phyloP scores from a whole-genome alignment of 2,888 invertebrate species.

The Nycteola revayana region DNA sequence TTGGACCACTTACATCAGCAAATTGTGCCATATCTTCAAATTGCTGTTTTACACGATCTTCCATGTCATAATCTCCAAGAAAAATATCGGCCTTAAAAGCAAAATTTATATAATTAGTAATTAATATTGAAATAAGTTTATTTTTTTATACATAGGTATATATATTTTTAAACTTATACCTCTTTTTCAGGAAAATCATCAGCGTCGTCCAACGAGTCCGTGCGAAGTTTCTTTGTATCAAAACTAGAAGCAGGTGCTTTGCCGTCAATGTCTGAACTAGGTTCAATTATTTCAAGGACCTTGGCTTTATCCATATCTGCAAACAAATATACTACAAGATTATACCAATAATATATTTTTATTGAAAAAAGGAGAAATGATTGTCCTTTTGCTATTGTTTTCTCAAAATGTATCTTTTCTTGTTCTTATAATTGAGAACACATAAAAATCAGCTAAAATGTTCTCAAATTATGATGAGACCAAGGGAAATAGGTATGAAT shows the following conservation, averaged over 20 bases:
- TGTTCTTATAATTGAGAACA: too few relatives aligned
- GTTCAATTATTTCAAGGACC: constrained; percentile 78
- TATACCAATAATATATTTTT: too few relatives aligned
- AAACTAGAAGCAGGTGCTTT: constrained; percentile 64
- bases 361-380: too few relatives aligned
- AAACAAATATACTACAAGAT: constrained; percentile 18
- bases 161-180: constrained; percentile 37
- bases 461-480: too few relatives aligned
- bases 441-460: too few relatives aligned
- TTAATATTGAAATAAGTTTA: not conserved
- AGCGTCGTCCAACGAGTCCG: constrained; percentile 77
- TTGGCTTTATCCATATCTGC: constrained; percentile 79
- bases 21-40: constrained; percentile 27
- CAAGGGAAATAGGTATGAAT: too few relatives aligned
- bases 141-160: not conserved
- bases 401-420: too few relatives aligned
- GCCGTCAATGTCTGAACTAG: constrained; percentile 65
- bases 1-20: constrained; percentile 32
- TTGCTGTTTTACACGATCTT: constrained; percentile 33
- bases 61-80: constrained; percentile 53
- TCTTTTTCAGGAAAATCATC: constrained; percentile 80
- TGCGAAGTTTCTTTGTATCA: constrained; percentile 70
- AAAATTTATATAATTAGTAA: not conserved
- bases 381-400: too few relatives aligned
- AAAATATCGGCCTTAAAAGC: constrained; percentile 62